A percentile compares a stretch with the other conserved stretches of the same genome.
Conservation (phyloP, 2,888 invertebrate genomes). For the Dorcus hopei region DNA sequence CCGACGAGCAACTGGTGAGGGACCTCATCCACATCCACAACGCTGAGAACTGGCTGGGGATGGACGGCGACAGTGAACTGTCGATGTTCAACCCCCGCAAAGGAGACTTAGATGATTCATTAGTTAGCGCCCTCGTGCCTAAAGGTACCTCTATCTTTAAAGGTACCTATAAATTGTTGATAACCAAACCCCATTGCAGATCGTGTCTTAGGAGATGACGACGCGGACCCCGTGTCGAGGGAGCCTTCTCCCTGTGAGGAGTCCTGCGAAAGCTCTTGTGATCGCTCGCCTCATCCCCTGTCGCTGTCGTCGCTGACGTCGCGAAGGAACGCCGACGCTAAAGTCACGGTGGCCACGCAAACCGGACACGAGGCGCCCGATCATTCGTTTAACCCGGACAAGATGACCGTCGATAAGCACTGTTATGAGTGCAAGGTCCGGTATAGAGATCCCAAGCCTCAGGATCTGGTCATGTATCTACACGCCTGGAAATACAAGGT, state of each 20-base stretch:
- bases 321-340: slow-evolving; percentile 21
- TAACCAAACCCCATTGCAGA: slow-evolving; percentile 29
- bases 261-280: slow-evolving; percentile 46
- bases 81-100: slow-evolving; percentile 74
- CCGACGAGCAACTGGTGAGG: slow-evolving; percentile 82
- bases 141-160: slow-evolving; percentile 38
- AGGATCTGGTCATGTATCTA: slow-evolving; percentile 92
- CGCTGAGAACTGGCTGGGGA: slow-evolving; percentile 90
- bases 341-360: slow-evolving; percentile 81
- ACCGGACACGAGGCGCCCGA: slow-evolving; percentile 77
- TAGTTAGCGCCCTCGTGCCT: slow-evolving; percentile 43
- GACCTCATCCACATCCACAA: slow-evolving; percentile 91
- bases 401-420: slow-evolving; percentile 77
- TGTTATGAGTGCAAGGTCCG: slow-evolving; percentile 92
- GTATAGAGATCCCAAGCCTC: slow-evolving; percentile 86
- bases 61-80: slow-evolving; percentile 84
- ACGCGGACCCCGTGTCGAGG: slow-evolving; percentile 62
- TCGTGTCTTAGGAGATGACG: slow-evolving; percentile 57
- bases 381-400: slow-evolving; percentile 63
- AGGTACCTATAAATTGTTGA: neutral
- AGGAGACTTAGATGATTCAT: slow-evolving; percentile 59
- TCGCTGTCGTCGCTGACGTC: slow-evolving; percentile 32
- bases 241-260: slow-evolving; percentile 71
- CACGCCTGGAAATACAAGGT: slow-evolving; percentile 94
- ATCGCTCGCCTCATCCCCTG: slow-evolving; percentile 38